These are phyloP conservation scores for Drosophila navojoa DNA, from an alignment of 1,140 invertebrate species.

Conservation along the genomic window DNA sequence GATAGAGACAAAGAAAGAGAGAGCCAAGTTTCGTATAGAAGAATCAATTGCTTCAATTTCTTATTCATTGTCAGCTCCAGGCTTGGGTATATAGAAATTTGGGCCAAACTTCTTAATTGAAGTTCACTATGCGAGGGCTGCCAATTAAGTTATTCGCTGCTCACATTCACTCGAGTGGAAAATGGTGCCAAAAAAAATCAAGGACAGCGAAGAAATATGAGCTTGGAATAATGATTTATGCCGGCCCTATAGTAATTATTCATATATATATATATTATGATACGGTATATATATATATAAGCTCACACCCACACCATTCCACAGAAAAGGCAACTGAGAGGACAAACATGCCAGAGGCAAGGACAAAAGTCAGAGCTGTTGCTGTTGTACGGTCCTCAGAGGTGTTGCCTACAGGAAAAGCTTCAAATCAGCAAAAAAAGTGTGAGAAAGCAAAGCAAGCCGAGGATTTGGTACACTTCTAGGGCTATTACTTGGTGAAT, in stretches of 20 bases:
- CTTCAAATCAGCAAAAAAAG: slow-evolving; percentile 71
- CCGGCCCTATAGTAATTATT: too few species aligned
- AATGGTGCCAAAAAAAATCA: neutral
- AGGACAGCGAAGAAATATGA: neutral
- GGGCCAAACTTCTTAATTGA: slow-evolving; percentile 11
- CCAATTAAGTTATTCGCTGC: neutral
- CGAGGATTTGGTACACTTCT: neutral
- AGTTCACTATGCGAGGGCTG: neutral
- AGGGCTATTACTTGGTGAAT: neutral
- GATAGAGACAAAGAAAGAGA: neutral
- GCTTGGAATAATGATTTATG: too few species aligned
- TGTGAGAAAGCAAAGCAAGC: neutral
- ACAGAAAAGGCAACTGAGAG: slow-evolving; percentile 40
- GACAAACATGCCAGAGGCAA: slow-evolving; percentile 75
- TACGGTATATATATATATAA: neutral
- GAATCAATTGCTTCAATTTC: slow-evolving; percentile 16
- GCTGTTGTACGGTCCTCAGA: slow-evolving; percentile 38
- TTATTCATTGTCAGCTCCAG: neutral
- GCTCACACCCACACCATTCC: neutral
- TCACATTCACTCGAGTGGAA: neutral
- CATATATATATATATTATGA: neutral
- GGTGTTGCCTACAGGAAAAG: slow-evolving; percentile 77
- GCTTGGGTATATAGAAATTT: neutral
- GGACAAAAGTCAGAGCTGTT: slow-evolving; percentile 67
- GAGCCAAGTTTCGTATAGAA: neutral